Base-by-base conservation (phyloP, 92 coral and sea anemone species). In the Zoanthus solanderi region DNA sequence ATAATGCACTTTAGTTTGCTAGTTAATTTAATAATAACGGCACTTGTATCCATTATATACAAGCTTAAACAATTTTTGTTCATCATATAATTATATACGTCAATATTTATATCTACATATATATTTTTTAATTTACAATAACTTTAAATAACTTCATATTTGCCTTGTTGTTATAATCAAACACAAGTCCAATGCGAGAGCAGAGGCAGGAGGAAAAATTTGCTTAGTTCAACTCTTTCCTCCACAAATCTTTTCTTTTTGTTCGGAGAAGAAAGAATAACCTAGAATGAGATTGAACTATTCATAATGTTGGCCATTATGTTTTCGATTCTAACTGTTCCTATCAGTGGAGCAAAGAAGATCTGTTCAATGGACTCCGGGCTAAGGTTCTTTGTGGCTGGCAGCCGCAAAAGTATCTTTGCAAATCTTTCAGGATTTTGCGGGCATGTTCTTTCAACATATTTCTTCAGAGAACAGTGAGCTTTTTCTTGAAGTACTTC, bases 301-400 rank as follows among this genome's bases (percentile, higher is more conserved):
- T 92, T 88, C 53, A 97, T 82, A 16, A 97, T 97, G 67, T 94
- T 92, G 61, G 94, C 95, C 98, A 97, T 94, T 60, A 97, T 97
- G 72, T 92, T 94, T 66, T 93, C 96, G 31, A 97, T 95, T 76
- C 88, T 93, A 14, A 97, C 98, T 42, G 93, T 94, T 32, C 99
- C 99, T 45, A 97, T 95, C 60, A 97, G 90, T 9, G 98, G 98
- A 29, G 95, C 89, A 83, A 97, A 97, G 88, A 97, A 97, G 31
- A 97, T 84, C 57, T 95, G 97, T 88, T 97, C 99, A 1, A 96
- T 93, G 30, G 92, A 76, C 18, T 84, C 87, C 65, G 92, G 93
- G 71, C 95, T 96, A 67, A 97, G 85, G 66, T 90, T 76, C 82
- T 94, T 90, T 4, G 95, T 94, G 4, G 98, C 95, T 13, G 99